phyloP scores from a whole-genome alignment of 23 tunicate genomes.

The Aplidium turbinatum region DNA sequence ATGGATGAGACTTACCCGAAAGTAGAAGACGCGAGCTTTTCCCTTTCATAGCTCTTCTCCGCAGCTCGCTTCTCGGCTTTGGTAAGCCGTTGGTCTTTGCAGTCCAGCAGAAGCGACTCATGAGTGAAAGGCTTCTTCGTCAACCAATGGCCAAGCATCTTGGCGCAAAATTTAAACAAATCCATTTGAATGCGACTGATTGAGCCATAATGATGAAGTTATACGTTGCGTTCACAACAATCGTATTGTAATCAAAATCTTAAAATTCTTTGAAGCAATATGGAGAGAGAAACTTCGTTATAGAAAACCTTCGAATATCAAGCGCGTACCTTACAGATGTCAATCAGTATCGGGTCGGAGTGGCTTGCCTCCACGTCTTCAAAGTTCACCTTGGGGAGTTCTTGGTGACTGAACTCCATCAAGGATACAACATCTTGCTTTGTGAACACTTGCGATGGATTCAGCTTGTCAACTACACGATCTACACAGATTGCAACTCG shows the following conservation, averaged over 20 bases:
- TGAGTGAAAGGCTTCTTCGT: constrained; percentile 87
- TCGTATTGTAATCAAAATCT: too few species aligned
- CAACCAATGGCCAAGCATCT: constrained; percentile 73
- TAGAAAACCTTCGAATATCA: too few species aligned
- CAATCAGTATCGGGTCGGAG: constrained; percentile 48
- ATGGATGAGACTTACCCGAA: constrained; percentile 63
- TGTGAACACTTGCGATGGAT: constrained; percentile 78
- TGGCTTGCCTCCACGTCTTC: constrained; percentile 31
- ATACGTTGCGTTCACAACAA: too few species aligned
- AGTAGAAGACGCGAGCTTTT: constrained; percentile 81
- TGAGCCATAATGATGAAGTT: too few species aligned
- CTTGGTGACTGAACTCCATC: constrained; percentile 77
- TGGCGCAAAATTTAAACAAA: too few species aligned
- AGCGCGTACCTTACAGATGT: constrained; percentile 61
- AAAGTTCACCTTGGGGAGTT: constrained; percentile 51
- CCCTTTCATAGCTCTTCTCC: constrained; percentile 82
- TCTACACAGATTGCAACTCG: too few species aligned
- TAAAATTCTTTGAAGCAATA: too few species aligned
- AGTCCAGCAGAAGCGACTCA: constrained; percentile 84
- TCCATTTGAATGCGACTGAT: too few species aligned
- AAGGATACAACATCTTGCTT: constrained; percentile 73
- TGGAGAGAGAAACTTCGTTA: too few species aligned
- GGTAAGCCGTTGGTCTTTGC: constrained; percentile 82
- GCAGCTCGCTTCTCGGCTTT: constrained; percentile 85
- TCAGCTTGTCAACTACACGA: constrained; percentile 91